Conservation (phyloP, 2,113 vertebrate genomes). For the Psittacus erithacus region DNA sequence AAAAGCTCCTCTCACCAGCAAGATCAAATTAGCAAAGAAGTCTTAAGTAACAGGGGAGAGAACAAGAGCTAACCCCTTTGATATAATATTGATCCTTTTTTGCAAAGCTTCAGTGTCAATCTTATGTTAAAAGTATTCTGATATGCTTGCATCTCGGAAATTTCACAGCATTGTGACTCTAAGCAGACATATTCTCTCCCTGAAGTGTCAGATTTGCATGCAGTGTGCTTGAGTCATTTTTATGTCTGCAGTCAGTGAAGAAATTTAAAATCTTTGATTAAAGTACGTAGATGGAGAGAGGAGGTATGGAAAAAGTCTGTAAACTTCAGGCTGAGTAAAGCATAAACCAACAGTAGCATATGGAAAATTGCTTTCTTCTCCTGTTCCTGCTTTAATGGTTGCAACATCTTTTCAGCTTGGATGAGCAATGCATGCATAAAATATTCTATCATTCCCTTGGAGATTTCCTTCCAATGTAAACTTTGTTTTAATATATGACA, state of each 20-base stretch:
- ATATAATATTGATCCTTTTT: not conserved
- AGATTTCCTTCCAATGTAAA: not conserved
- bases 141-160: not conserved
- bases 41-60: not conserved
- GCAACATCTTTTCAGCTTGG: not conserved
- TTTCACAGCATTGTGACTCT: not conserved
- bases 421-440: not conserved
- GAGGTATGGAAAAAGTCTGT: not conserved
- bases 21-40: not conserved
- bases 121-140: not conserved
- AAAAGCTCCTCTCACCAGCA: not conserved
- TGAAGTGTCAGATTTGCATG: not conserved
- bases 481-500: not conserved
- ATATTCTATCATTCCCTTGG: not conserved
- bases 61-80: not conserved
- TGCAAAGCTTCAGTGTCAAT: not conserved
- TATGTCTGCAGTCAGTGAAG: not conserved
- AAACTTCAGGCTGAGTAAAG: not conserved
- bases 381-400: not conserved
- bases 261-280: not conserved
- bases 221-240: not conserved
- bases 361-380: not conserved
- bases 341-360: not conserved
- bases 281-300: not conserved
- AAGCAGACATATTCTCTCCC: not conserved